phyloP scores from a whole-genome alignment of 2,888 invertebrate species.

The Cataglyphis cursor region DNA sequence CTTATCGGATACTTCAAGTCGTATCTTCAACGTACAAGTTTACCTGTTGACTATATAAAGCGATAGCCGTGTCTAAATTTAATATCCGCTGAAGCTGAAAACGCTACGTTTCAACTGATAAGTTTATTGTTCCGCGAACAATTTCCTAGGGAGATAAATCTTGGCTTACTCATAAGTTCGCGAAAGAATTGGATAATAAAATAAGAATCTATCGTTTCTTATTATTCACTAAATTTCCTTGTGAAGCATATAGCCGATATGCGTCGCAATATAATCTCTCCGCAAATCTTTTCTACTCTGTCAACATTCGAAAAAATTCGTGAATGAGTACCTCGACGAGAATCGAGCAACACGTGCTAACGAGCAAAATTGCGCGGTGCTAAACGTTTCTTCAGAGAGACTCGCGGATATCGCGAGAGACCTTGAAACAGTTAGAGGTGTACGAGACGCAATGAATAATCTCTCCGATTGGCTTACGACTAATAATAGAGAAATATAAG shows the following conservation, averaged over 20 bases:
- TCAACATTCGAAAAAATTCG: background rate
- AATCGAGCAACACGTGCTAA: conserved; percentile 37
- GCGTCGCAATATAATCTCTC: background rate
- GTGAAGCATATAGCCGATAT: background rate
- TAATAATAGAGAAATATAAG: conserved; percentile 4
- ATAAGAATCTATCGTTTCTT: background rate
- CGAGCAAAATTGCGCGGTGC: conserved; percentile 49
- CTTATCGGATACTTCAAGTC: background rate
- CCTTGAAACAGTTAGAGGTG: conserved; percentile 44
- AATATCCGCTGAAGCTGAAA: conserved; percentile 13
- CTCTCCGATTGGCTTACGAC: conserved; percentile 18
- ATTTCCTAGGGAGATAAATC: conserved; percentile 9
- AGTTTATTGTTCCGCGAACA: conserved; percentile 31
- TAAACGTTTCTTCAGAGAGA: conserved; percentile 40
- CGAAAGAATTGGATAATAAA: background rate
- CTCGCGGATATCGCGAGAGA: conserved; percentile 41
- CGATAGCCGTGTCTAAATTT: conserved; percentile 14
- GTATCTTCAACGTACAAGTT: background rate
- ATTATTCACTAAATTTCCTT: background rate
- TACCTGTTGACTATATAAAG: conserved; percentile 6
- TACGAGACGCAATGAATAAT: conserved; percentile 18
- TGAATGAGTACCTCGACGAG: conserved; percentile 14
- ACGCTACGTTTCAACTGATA: conserved; percentile 15
- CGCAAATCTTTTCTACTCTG: background rate
- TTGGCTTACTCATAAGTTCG: background rate